Percentiles rank a stretch among this genome's conserved stretches.
phyloP scores from a whole-genome alignment of 2,888 invertebrate genomes.

The Rhamnusium bicolor region DNA sequence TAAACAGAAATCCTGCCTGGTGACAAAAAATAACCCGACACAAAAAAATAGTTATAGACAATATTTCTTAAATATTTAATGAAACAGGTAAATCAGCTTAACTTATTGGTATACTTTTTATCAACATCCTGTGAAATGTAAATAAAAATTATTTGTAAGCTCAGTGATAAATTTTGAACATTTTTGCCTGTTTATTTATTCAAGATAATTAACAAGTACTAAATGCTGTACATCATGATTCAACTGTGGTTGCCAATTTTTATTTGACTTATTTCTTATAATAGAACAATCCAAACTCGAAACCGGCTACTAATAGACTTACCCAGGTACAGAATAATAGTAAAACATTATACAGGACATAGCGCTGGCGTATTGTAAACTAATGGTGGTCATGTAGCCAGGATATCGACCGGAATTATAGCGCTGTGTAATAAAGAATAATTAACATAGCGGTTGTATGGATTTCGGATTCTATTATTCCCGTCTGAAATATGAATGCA shows the following conservation, averaged over 20 bases:
- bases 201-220: neutral
- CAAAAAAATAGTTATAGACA: no score
- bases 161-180: no score
- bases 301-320: neutral
- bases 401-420: constrained; percentile 20
- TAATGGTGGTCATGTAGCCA: constrained; percentile 15
- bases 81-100: no score
- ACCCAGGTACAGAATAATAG: constrained; percentile 5
- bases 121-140: no score
- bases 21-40: no score
- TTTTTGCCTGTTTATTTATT: no score
- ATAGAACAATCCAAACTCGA: neutral
- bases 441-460: constrained; percentile 9
- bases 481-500: constrained; percentile 20
- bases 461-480: constrained; percentile 18
- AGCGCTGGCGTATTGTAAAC: constrained; percentile 14
- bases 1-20: no score
- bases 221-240: neutral
- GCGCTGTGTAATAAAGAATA: constrained; percentile 12
- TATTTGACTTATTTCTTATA: neutral
- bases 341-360: constrained; percentile 15
- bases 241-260: neutral
- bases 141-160: no score
- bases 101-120: no score
- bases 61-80: no score